Percentiles rank a stretch among this genome's conserved stretches.
Evolutionary conservation across 2,113 vertebrate genomes (phyloP).

Genomic region (Mormyrus lacerda): DNA sequence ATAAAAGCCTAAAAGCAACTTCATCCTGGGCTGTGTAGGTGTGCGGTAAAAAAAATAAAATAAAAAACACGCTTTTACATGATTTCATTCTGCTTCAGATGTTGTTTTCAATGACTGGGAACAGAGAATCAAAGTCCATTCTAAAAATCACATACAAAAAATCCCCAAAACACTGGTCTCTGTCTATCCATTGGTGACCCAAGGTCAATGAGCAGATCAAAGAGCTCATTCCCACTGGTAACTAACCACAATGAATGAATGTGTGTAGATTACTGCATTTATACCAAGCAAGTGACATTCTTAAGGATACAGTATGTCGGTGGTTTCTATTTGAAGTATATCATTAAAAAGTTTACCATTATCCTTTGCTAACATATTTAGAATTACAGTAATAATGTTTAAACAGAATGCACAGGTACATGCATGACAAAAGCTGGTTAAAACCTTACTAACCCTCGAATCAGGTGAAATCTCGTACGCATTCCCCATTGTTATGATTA

Average conservation of each 20-base stretch:
- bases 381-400: background rate
- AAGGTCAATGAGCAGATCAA: background rate
- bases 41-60: background rate
- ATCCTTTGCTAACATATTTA: background rate
- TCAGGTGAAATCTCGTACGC: background rate
- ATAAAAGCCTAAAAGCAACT: background rate
- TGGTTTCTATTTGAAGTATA: background rate
- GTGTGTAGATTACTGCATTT: background rate
- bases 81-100: background rate
- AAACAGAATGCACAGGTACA: background rate
- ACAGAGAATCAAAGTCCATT: background rate
- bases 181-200: background rate
- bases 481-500: background rate
- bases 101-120: background rate
- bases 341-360: background rate
- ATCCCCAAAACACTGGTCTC: background rate
- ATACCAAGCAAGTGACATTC: background rate
- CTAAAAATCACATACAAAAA: background rate
- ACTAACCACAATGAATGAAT: background rate
- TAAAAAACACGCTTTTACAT: background rate
- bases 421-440: background rate
- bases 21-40: background rate
- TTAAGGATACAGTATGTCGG: background rate
- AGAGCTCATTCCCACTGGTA: background rate
- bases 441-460: background rate